A percentile compares a stretch with the other conserved stretches of the same genome.
Conservation (phyloP, 2,888 invertebrate genomes). For the Metopia argyrocephala region DNA sequence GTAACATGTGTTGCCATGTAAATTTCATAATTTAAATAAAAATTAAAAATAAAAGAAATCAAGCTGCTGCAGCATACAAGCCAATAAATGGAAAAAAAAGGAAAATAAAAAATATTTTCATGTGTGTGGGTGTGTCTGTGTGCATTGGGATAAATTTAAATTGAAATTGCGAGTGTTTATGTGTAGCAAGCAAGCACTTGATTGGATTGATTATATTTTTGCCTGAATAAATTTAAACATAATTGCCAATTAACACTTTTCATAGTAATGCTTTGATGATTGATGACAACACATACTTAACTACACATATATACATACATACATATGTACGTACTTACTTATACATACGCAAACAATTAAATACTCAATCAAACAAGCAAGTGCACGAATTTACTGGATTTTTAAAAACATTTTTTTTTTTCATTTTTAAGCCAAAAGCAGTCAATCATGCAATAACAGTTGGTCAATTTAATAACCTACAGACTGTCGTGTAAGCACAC, state of each 20-base stretch:
- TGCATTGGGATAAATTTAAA: slow-evolving; percentile 1
- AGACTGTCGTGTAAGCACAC: too few species aligned
- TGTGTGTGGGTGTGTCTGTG: slow-evolving; percentile 3
- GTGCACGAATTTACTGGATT: slow-evolving; percentile 30
- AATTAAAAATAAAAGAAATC: not conserved
- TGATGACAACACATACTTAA: slow-evolving; percentile 54
- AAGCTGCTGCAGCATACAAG: not conserved
- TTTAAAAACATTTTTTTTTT: not conserved
- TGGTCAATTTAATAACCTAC: slow-evolving; percentile 33
- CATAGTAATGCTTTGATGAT: slow-evolving; percentile 68
- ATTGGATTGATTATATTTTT: slow-evolving; percentile 75
- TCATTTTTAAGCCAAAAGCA: slow-evolving; percentile 56
- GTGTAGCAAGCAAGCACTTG: slow-evolving; percentile 46
- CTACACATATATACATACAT: not conserved
- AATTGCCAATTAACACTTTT: slow-evolving; percentile 76
- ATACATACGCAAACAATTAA: slow-evolving; percentile 16
- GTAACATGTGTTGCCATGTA: slow-evolving; percentile 48
- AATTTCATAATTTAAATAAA: slow-evolving; percentile 40
- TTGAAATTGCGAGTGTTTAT: slow-evolving; percentile 21
- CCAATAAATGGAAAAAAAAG: not conserved
- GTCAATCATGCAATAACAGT: slow-evolving; percentile 58
- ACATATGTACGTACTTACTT: too few species aligned
- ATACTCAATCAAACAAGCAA: slow-evolving; percentile 51
- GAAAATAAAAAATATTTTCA: slow-evolving; percentile 24
- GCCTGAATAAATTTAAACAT: slow-evolving; percentile 75